Evolutionary conservation across 2,888 invertebrate genomes (phyloP).

Genomic region (Xestobium rufovillosum): DNA sequence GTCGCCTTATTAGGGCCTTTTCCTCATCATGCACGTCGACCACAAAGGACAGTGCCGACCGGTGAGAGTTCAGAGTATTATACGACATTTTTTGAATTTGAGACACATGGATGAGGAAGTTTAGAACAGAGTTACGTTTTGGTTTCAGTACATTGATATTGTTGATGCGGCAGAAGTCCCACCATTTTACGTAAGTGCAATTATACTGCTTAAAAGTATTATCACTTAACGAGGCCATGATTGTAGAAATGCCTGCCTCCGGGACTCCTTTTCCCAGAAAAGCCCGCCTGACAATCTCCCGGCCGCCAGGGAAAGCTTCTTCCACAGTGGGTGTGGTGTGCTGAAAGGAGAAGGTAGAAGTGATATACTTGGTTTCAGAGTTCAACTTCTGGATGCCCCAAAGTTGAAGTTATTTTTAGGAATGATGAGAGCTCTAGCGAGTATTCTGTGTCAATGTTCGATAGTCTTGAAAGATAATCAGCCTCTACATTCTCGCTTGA

Average conservation of each 20-base stretch:
- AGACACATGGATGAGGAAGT: too few species aligned
- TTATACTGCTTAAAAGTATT: not conserved
- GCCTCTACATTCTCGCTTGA: constrained; percentile 1
- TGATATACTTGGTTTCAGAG: not conserved
- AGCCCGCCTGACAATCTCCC: constrained; percentile 4
- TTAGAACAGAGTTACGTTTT: too few species aligned
- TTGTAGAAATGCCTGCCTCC: not conserved
- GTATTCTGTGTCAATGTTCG: too few species aligned
- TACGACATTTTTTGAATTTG: too few species aligned
- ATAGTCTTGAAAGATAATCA: constrained; percentile 7
- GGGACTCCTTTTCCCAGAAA: constrained; percentile 5
- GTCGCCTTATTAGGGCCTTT: too few species aligned
- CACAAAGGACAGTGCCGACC: constrained; percentile 9
- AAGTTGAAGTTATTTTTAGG: too few species aligned
- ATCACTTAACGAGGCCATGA: not conserved
- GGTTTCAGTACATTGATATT: too few species aligned
- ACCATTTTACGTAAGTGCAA: not conserved
- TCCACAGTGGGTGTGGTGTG: constrained; percentile 2
- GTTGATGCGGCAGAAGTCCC: constrained; percentile 6
- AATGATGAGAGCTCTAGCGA: too few species aligned
- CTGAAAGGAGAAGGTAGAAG: constrained; percentile 1
- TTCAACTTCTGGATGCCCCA: not conserved
- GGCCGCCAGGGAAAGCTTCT: constrained; percentile 9
- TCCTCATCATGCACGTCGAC: not conserved
- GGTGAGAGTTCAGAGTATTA: too few species aligned